Evolutionary conservation across 2,888 invertebrate species (phyloP).

Genomic region (Malthinus seriepunctatus): DNA sequence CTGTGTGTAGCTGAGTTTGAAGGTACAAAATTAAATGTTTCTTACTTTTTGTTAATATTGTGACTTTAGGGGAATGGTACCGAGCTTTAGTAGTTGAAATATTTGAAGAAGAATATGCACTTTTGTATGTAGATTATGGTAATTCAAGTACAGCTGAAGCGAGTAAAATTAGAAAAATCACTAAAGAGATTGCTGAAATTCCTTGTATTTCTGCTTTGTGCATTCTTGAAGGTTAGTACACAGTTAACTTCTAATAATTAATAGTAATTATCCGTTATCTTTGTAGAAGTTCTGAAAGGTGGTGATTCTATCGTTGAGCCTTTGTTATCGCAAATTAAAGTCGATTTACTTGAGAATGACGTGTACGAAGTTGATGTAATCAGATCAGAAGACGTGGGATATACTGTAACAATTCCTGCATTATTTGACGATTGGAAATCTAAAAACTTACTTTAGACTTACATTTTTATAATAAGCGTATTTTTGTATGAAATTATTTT

Average conservation of each 20-base stretch:
- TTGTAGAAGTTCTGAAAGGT: neutral
- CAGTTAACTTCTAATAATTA: neutral
- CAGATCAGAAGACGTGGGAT: slow-evolving; percentile 16
- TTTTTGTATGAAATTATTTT: neutral
- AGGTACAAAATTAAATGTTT: slow-evolving; percentile 19
- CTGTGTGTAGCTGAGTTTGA: slow-evolving; percentile 41
- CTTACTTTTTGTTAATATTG: neutral
- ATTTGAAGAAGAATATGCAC: slow-evolving; percentile 24
- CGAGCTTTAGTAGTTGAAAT: slow-evolving; percentile 35
- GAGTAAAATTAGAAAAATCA: slow-evolving; percentile 39
- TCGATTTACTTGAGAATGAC: slow-evolving; percentile 31
- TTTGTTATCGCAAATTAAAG: slow-evolving; percentile 6
- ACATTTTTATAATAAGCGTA: too few species aligned
- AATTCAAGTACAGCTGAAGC: slow-evolving; percentile 32
- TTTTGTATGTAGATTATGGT: slow-evolving; percentile 46
- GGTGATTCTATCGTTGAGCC: slow-evolving; percentile 1
- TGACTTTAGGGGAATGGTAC: slow-evolving; percentile 42
- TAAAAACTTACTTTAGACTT: slow-evolving; percentile 10
- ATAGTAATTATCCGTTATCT: neutral
- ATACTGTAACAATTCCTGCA: slow-evolving; percentile 37
- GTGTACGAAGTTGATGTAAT: slow-evolving; percentile 31
- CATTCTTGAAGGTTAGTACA: slow-evolving; percentile 35
- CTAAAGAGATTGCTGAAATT: slow-evolving; percentile 33
- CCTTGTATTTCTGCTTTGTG: slow-evolving; percentile 39
- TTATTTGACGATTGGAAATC: slow-evolving; percentile 32